Percentiles rank a stretch among this genome's conserved stretches.
phyloP scores from a whole-genome alignment of 2,888 invertebrate species.

The Ditula angustiorana region DNA sequence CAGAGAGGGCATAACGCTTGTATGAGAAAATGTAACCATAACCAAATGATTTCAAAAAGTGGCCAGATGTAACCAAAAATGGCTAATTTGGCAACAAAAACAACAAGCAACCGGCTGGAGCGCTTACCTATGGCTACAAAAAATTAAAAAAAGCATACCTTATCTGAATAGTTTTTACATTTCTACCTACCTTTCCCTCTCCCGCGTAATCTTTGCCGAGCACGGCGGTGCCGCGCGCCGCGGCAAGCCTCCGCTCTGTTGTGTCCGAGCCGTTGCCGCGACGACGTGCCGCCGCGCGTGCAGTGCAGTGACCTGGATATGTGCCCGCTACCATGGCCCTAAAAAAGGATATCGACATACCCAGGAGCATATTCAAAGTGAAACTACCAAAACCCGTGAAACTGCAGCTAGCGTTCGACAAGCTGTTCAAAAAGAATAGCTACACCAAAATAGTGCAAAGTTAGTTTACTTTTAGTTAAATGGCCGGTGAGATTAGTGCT shows the following conservation, averaged over 20 bases:
- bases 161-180: too few relatives aligned
- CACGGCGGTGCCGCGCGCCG: slow-evolving; percentile 63
- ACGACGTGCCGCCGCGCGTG: slow-evolving; percentile 58
- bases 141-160: too few relatives aligned
- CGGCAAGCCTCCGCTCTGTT: slow-evolving; percentile 67
- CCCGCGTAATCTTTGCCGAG: slow-evolving; percentile 60
- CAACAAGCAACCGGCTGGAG: too few relatives aligned
- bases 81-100: too few relatives aligned
- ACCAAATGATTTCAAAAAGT: too few relatives aligned
- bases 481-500: slow-evolving; percentile 78
- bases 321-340: slow-evolving; percentile 73
- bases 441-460: slow-evolving; percentile 82
- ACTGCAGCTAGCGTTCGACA: slow-evolving; percentile 73
- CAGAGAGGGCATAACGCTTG: too few relatives aligned
- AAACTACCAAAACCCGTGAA: slow-evolving; percentile 67
- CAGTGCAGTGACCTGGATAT: slow-evolving; percentile 70
- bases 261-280: slow-evolving; percentile 77
- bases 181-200: slow-evolving; percentile 49
- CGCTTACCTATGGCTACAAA: too few relatives aligned
- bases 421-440: slow-evolving; percentile 77
- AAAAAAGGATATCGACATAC: slow-evolving; percentile 79
- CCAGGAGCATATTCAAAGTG: slow-evolving; percentile 75
- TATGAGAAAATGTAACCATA: too few relatives aligned
- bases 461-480: slow-evolving; percentile 70
- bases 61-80: too few relatives aligned